Base-by-base conservation (phyloP, 2,797 vertebrate species). In the Allobates femoralis region DNA sequence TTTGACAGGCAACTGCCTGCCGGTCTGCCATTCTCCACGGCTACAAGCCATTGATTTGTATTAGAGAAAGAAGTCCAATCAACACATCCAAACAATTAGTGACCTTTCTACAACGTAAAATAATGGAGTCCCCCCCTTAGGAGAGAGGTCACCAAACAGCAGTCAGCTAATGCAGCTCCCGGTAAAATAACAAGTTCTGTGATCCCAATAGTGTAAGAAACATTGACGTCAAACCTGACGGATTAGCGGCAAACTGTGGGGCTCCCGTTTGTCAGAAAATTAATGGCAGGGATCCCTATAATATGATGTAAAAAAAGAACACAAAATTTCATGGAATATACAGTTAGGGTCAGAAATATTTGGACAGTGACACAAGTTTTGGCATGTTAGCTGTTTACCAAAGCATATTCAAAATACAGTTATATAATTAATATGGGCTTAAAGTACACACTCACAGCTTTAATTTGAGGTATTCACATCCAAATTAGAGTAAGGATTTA, bases 1-100 rank as follows among this genome's bases (percentile, higher is more conserved):
- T 67, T 37, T 19, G 6, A 2, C 56, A 71, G 23, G 50, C 26
- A 32, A 30, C 30, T 15, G 51, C n/a, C 51, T 60, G 53, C 32
- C 23, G 67, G n/a, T 50, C 16, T 46, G 15, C 14, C 30, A 14
- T 16, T 83, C 53, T 41, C n/a, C 32, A 10, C 11, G 6, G 34
- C 69, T 62, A 23, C 32, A 8, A 83, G 56, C 19, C 14, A 64
- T 76, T 84, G 73, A 77, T 84, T 76, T 64, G 66, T 30, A 84
- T 83, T 60, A 46, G 81, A 46, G 67, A 41, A 50, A 10, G 16
- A 32, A 64, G 19, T 58, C 19, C 41, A 11, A 26, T 15, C 53
- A 21, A 5, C 41, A 19, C 56, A 19, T 32, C 58, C 34, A 58
- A 34, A 32, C 73, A 84, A 84, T 84, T 64, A 76, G 74, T 23